A percentile compares a stretch with the other conserved stretches of the same genome.
These are phyloP conservation scores for cattle (Bos taurus) DNA, from an alignment of 2,113 vertebrate species.

Conservation along the genomic window ARS-UCD2.0 NC_037339.1:23103501-23104000, in stretches of 20 bases:
- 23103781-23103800: not conserved
- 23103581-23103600: not conserved
- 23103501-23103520: not conserved
- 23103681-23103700: not conserved
- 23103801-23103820: not conserved
- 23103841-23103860: not conserved
- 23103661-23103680: not conserved
- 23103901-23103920: not conserved
- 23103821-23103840: not conserved
- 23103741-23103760: not conserved
- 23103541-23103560: not conserved
- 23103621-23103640: not conserved
- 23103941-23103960: not conserved
- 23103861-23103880: not conserved
- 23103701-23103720: no score
- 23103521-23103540: not conserved
- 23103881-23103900: not conserved
- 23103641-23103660: not conserved
- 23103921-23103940: not conserved
- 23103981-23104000: not conserved
- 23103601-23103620: not conserved
- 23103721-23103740: not conserved
- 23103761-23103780: not conserved
- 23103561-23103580: not conserved
- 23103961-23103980: not conserved